Evolutionary conservation across 2,888 invertebrate genomes (phyloP).

Genomic region (Lumbricus terrestris): DNA sequence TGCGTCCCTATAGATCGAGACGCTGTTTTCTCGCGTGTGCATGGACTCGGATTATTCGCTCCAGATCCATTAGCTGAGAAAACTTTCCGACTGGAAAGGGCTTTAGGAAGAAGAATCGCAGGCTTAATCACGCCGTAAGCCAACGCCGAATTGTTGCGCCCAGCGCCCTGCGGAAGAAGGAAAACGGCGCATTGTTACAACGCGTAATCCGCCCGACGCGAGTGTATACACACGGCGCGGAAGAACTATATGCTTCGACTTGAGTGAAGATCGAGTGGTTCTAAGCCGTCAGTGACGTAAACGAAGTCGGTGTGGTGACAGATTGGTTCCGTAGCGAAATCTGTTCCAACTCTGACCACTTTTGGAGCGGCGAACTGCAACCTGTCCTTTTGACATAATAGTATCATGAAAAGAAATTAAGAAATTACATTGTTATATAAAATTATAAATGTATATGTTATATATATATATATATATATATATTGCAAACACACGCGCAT

Average conservation of each 20-base stretch:
- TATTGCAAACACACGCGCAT: no score
- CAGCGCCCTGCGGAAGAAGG: background rate
- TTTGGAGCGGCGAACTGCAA: background rate
- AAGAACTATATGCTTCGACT: background rate
- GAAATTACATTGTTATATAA: no score
- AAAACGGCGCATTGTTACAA: background rate
- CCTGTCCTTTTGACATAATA: background rate
- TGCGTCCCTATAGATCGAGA: background rate
- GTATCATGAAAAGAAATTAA: background rate
- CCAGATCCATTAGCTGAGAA: constrained; percentile 3
- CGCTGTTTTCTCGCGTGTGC: background rate
- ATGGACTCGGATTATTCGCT: background rate
- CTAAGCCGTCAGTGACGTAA: background rate
- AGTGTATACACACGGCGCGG: constrained; percentile 3
- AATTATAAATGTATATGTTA: no score
- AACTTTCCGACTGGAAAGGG: background rate
- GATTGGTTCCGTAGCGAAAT: background rate
- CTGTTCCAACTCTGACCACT: background rate
- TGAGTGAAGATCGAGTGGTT: constrained; percentile 3
- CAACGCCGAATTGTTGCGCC: background rate
- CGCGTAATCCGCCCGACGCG: background rate
- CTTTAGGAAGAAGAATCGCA: background rate
- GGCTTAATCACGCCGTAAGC: background rate
- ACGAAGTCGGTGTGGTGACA: background rate
- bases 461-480: no score